These are phyloP conservation scores for Nymphalis urticae DNA, from an alignment of 2,888 invertebrate species.

Conservation along the genomic window DNA sequence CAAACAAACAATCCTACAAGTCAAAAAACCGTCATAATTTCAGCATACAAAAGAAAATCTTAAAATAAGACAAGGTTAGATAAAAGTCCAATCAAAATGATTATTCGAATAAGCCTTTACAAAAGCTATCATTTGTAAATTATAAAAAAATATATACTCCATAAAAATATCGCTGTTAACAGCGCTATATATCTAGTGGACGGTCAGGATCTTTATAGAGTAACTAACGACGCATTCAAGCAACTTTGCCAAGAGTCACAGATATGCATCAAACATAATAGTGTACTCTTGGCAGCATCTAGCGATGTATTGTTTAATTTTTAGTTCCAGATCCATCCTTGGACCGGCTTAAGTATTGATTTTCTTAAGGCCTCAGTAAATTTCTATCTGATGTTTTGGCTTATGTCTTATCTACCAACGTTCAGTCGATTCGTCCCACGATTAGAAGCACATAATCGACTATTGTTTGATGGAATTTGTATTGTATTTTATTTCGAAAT, in stretches of 20 bases:
- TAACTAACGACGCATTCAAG: slow-evolving; percentile 28
- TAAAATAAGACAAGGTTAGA: no score
- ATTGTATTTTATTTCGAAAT: no score
- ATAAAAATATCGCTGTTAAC: slow-evolving; percentile 7
- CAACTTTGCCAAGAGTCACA: slow-evolving; percentile 44
- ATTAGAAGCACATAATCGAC: no score
- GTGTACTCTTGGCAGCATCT: slow-evolving; percentile 50
- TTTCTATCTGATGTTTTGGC: slow-evolving; percentile 7
- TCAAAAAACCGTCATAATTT: no score
- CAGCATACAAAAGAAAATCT: no score
- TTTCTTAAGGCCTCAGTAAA: slow-evolving; percentile 23
- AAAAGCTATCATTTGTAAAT: no score
- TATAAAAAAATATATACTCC: not conserved
- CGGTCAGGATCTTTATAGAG: slow-evolving; percentile 17
- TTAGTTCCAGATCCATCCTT: slow-evolving; percentile 51
- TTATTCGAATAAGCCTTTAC: no score
- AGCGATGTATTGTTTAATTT: slow-evolving; percentile 62
- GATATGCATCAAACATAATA: slow-evolving; percentile 61
- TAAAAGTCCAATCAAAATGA: no score
- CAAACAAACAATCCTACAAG: no score
- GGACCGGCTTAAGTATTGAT: slow-evolving; percentile 39
- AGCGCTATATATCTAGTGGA: slow-evolving; percentile 3
- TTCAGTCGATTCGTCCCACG: no score
- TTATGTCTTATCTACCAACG: not conserved
- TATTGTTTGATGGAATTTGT: no score